Percentiles rank a stretch among this genome's conserved stretches.
Evolutionary conservation across 2,113 vertebrate genomes (phyloP).

Genomic region (Polypterus bichir): DNA sequence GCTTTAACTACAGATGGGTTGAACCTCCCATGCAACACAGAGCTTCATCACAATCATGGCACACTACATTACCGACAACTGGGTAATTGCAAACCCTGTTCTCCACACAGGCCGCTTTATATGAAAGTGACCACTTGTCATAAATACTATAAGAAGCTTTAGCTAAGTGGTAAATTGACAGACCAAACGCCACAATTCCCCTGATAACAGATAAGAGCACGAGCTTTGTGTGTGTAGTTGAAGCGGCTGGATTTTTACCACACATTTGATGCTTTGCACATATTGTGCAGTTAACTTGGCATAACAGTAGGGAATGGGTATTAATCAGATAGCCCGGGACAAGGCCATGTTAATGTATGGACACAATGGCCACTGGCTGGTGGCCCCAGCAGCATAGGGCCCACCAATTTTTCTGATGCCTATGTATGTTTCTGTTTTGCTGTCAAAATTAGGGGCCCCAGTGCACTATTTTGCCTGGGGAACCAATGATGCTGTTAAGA

Average conservation of each 20-base stretch:
- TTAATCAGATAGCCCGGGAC: conserved; percentile 8
- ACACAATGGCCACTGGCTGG: too few relatives aligned
- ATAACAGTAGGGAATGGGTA: conserved; percentile 7
- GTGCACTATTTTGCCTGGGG: too few relatives aligned
- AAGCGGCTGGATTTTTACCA: conserved; percentile 9
- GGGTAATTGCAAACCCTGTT: conserved; percentile 6
- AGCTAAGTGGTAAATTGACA: conserved; percentile 1
- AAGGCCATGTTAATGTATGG: too few relatives aligned
- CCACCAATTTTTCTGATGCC: too few relatives aligned
- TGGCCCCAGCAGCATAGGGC: too few relatives aligned
- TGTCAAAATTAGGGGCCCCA: too few relatives aligned
- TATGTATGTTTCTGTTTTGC: too few relatives aligned
- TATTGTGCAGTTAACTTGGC: conserved; percentile 5
- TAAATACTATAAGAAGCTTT: conserved; percentile 2
- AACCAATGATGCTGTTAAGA: too few relatives aligned
- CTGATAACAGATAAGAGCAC: conserved; percentile 7
- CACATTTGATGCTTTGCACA: conserved; percentile 9
- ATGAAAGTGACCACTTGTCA: conserved; percentile 9
- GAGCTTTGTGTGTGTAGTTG: conserved; percentile 7
- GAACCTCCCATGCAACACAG: conserved; percentile 1
- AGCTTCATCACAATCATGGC: conserved; percentile 1
- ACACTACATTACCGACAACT: conserved; percentile 7
- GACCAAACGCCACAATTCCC: conserved; percentile 1
- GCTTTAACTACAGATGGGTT: conserved; percentile 5
- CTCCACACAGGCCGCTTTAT: conserved; percentile 6